These are phyloP conservation scores for Eubucco bourcierii DNA, from an alignment of 2,113 vertebrate species.

Conservation along the genomic window DNA sequence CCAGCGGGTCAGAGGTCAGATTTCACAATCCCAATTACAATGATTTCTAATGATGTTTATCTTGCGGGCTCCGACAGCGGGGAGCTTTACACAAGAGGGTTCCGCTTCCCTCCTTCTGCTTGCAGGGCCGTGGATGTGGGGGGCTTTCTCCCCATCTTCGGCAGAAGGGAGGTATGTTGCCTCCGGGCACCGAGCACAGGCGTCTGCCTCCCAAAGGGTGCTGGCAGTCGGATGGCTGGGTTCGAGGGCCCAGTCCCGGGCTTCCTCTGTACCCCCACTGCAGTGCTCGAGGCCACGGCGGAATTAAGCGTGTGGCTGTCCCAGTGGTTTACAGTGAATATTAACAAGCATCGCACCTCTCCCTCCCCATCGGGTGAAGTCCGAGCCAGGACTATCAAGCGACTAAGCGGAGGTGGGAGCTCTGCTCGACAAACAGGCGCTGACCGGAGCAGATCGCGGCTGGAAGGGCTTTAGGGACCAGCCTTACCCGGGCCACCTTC, in stretches of 20 bases:
- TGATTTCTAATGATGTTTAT: conserved; percentile 70
- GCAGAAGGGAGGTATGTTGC: background rate
- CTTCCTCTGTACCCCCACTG: background rate
- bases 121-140: background rate
- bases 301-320: background rate
- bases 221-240: background rate
- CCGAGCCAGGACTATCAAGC: background rate
- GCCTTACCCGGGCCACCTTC: background rate
- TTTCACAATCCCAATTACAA: conserved; percentile 71
- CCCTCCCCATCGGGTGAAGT: background rate
- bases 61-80: conserved; percentile 43
- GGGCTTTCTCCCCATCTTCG: background rate
- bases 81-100: conserved; percentile 40
- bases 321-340: background rate
- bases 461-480: background rate
- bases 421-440: background rate
- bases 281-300: background rate
- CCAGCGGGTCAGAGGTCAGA: conserved; percentile 73
- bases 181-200: background rate
- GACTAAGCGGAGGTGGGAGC: background rate
- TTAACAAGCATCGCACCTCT: background rate
- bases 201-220: background rate
- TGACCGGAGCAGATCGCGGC: background rate
- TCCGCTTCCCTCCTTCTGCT: background rate
- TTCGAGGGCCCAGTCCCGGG: background rate